Conservation (phyloP, 1,140 invertebrate species). For the Panonychus citri region DNA sequence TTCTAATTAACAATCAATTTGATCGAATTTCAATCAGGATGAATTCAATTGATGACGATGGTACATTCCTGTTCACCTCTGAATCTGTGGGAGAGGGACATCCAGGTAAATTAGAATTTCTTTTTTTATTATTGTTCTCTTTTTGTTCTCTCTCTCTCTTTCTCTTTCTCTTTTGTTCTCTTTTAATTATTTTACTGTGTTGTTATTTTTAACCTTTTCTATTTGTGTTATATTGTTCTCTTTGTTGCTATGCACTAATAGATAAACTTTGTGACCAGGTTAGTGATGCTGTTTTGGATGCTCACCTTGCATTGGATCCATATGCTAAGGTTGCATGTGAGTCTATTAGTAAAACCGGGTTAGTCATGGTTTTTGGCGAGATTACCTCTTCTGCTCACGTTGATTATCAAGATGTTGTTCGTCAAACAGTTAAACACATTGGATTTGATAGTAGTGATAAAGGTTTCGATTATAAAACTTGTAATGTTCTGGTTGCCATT, state of each 20-base stretch:
- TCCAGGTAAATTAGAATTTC: constrained; percentile 23
- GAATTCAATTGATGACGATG: constrained; percentile 4
- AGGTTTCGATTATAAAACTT: constrained; percentile 94
- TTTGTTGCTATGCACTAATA: too few species aligned
- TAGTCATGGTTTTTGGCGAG: constrained; percentile 38
- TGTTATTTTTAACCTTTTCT: background rate
- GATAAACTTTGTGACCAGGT: constrained; percentile 39
- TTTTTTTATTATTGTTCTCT: too few species aligned
- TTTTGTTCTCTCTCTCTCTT: background rate
- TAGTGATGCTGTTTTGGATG: constrained; percentile 35
- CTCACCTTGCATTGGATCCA: constrained; percentile 30
- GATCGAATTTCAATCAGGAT: too few species aligned
- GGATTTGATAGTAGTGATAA: constrained; percentile 93
- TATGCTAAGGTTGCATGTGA: constrained; percentile 35
- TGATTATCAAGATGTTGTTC: constrained; percentile 87
- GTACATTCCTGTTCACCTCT: constrained; percentile 33
- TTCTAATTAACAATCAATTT: too few species aligned
- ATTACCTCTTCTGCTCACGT: constrained; percentile 51
- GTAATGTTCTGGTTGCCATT: constrained; percentile 90
- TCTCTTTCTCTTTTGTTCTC: background rate
- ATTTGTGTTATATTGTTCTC: constrained; percentile 8
- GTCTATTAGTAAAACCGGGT: constrained; percentile 27
- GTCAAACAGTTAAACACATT: constrained; percentile 86
- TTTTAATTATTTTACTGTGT: background rate
- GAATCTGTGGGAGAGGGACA: constrained; percentile 38